Percentiles rank a stretch among this genome's conserved stretches.
Conservation (phyloP, 92 coral and sea anemone genomes). For the Zoanthus gigantus region DNA sequence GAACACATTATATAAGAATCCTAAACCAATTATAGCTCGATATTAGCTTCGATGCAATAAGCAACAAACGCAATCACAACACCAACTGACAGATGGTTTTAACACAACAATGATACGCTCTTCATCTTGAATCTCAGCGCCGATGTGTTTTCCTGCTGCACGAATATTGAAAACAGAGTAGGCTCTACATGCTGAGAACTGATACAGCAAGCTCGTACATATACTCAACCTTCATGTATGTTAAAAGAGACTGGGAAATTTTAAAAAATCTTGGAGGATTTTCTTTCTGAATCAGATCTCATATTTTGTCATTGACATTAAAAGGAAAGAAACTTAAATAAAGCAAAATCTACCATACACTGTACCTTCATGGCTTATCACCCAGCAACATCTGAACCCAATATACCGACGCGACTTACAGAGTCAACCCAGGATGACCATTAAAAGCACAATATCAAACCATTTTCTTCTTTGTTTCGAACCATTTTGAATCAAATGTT, state of each 20-base stretch:
- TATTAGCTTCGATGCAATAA: not conserved
- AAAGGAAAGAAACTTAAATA: not conserved
- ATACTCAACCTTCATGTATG: not conserved
- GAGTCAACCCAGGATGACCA: not conserved
- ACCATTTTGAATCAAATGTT: conserved; percentile 1
- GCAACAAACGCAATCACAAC: not conserved
- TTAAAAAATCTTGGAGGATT: not conserved
- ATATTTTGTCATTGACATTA: not conserved
- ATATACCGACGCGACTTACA: not conserved
- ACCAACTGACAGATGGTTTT: not conserved
- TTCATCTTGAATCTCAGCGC: no score
- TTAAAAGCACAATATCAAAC: not conserved
- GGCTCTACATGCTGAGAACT: not conserved
- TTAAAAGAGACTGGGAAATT: not conserved
- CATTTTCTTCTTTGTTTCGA: conserved; percentile 2
- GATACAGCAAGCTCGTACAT: not conserved
- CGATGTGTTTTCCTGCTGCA: no score
- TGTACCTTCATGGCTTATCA: conserved; percentile 27
- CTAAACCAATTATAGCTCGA: not conserved
- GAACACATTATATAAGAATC: not conserved
- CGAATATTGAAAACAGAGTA: not conserved
- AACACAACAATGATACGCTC: not conserved
- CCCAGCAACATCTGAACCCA: not conserved
- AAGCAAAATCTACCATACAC: not conserved
- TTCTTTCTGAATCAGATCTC: not conserved